A percentile compares a stretch with the other conserved stretches of the same genome.
Conservation (phyloP, 2,113 vertebrate species). For the Lepisosteus oculatus region DNA sequence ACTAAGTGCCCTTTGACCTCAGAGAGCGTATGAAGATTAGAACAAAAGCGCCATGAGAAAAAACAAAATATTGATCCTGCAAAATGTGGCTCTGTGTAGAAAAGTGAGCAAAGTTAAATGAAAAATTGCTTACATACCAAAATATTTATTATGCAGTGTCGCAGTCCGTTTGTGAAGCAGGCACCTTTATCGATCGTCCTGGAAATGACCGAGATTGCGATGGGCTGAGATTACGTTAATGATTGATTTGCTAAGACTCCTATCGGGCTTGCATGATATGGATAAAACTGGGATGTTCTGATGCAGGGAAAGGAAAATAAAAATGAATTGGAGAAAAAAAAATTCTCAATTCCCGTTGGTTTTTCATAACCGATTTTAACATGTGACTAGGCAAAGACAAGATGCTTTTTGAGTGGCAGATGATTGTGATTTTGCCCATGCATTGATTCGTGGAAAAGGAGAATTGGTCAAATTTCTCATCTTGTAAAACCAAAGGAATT, state of each 20-base stretch:
- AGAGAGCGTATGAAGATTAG: slow-evolving; percentile 27
- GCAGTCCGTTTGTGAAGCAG: slow-evolving; percentile 73
- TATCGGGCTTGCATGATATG: slow-evolving; percentile 62
- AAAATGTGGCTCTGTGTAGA: slow-evolving; percentile 40
- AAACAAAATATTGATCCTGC: slow-evolving; percentile 42
- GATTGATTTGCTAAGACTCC: slow-evolving; percentile 66
- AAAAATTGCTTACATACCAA: slow-evolving; percentile 66
- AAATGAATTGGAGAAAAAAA: slow-evolving; percentile 59
- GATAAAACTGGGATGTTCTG: slow-evolving; percentile 46
- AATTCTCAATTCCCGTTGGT: slow-evolving; percentile 3
- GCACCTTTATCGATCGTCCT: slow-evolving; percentile 65
- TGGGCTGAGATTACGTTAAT: slow-evolving; percentile 64
- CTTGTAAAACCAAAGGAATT: too few species aligned
- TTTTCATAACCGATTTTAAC: too few species aligned
- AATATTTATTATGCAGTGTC: slow-evolving; percentile 66
- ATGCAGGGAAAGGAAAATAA: slow-evolving; percentile 54
- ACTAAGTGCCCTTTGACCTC: slow-evolving; percentile 41
- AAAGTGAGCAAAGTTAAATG: slow-evolving; percentile 59
- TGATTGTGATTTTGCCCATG: too few species aligned
- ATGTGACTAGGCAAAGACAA: too few species aligned
- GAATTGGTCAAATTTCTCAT: too few species aligned
- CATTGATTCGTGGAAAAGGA: too few species aligned
- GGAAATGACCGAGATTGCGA: slow-evolving; percentile 57
- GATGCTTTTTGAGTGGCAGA: too few species aligned
- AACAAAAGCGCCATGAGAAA: slow-evolving; percentile 42